Conservation (phyloP, 2,888 invertebrate genomes). For the Steromphala cineraria region DNA sequence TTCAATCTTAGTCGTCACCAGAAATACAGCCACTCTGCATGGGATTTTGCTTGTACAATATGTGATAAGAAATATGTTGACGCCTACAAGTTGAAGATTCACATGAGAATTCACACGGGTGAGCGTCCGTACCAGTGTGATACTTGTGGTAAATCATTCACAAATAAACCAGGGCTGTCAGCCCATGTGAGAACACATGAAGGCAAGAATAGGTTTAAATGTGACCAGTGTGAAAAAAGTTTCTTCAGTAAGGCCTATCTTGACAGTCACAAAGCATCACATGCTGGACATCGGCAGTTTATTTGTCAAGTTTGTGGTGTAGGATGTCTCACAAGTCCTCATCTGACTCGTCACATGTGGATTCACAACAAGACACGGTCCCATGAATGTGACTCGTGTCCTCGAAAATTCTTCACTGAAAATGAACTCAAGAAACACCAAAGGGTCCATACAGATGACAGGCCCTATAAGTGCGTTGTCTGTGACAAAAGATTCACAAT, state of each 20-base stretch:
- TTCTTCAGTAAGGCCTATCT: no score
- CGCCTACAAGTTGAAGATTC: neutral
- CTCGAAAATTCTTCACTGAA: neutral
- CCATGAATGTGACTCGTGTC: neutral
- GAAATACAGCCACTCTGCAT: no score
- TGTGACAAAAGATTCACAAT: conserved; percentile 5
- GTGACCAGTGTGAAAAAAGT: no score
- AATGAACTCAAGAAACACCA: neutral
- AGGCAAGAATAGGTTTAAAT: no score
- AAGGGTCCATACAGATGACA: neutral
- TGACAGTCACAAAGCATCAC: no score
- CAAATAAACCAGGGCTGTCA: neutral
- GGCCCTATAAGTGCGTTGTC: neutral
- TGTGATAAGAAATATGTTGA: no score
- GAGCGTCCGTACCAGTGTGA: neutral
- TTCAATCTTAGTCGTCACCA: no score
- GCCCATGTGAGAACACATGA: neutral
- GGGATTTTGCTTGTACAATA: no score
- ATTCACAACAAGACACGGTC: neutral
- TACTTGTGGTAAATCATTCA: neutral
- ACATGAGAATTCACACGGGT: neutral
- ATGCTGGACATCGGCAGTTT: no score
- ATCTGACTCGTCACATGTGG: neutral
- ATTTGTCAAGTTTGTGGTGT: no score
- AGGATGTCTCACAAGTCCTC: neutral